Evolutionary conservation across 2,113 vertebrate species (phyloP).

Genomic region (Gila orcuttii): DNA sequence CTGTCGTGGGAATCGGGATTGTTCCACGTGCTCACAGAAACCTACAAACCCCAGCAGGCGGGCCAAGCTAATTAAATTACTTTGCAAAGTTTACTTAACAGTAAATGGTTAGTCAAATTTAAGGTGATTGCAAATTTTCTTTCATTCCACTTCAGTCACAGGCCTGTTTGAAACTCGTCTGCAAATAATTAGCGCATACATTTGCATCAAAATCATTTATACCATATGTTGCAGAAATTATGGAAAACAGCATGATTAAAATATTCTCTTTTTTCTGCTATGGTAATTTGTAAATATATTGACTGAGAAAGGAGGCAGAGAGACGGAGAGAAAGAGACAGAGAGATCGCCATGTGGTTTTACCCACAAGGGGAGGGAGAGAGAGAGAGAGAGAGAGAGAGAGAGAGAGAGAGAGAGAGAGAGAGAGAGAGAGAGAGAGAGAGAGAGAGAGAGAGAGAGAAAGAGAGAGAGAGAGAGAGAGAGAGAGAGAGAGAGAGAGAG

Average conservation of each 20-base stretch:
- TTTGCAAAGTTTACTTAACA: constrained; percentile 87
- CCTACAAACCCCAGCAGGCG: constrained; percentile 65
- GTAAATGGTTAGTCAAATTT: constrained; percentile 83
- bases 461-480: constrained; percentile 56
- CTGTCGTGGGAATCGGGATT: constrained; percentile 4
- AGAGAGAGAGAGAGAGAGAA: no score
- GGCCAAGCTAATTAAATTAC: constrained; percentile 85
- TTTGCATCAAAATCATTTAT: constrained; percentile 91
- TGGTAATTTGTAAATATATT: constrained; percentile 81
- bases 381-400: constrained; percentile 61
- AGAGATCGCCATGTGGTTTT: no score
- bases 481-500: constrained; percentile 28
- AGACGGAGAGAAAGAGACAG: constrained; percentile 57
- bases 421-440: constrained; percentile 14
- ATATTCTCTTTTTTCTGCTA: constrained; percentile 75
- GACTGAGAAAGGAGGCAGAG: constrained; percentile 58
- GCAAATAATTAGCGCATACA: constrained; percentile 89
- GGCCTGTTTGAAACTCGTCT: constrained; percentile 83
- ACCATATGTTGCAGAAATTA: constrained; percentile 88
- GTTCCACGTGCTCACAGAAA: constrained; percentile 24
- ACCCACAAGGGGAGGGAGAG: constrained; percentile 39
- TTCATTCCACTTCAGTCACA: constrained; percentile 87
- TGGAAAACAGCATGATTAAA: constrained; percentile 80
- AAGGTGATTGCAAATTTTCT: constrained; percentile 89
- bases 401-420: constrained; percentile 59